A percentile compares a stretch with the other conserved stretches of the same genome.
phyloP scores from a whole-genome alignment of 2,888 invertebrate species.

The Acleris holmiana region DNA sequence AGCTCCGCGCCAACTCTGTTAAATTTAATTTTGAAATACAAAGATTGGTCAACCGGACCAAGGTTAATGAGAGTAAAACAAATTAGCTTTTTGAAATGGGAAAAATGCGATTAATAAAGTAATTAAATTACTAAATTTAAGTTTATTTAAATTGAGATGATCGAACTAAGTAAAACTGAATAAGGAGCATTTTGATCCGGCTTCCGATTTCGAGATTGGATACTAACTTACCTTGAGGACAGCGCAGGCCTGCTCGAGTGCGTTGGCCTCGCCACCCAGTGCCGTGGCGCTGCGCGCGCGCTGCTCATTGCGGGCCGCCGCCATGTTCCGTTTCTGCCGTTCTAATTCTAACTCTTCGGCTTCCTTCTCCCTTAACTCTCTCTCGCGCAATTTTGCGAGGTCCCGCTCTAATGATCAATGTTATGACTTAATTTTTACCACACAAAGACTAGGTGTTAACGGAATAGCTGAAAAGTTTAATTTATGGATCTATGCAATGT shows the following conservation, averaged over 20 bases:
- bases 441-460: not conserved
- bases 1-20: too few relatives aligned
- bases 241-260: slow-evolving; percentile 64
- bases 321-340: slow-evolving; percentile 51
- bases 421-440: not conserved
- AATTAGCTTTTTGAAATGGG: too few relatives aligned
- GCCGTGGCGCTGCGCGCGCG: slow-evolving; percentile 51
- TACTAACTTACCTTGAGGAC: slow-evolving; percentile 58
- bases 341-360: slow-evolving; percentile 52
- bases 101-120: too few relatives aligned
- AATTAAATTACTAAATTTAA: too few relatives aligned
- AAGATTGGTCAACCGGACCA: too few relatives aligned
- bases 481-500: too few relatives aligned
- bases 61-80: too few relatives aligned
- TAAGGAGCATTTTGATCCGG: too few relatives aligned
- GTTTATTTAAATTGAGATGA: too few relatives aligned
- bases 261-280: slow-evolving; percentile 59
- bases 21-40: too few relatives aligned
- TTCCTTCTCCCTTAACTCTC: slow-evolving; percentile 57
- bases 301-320: slow-evolving; percentile 52
- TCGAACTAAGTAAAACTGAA: too few relatives aligned
- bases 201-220: not conserved
- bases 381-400: slow-evolving; percentile 48
- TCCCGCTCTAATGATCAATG: slow-evolving; percentile 45
- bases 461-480: too few relatives aligned